Base-by-base conservation (phyloP, 2,888 invertebrate species). In the Pristionchus fissidentatus region DNA sequence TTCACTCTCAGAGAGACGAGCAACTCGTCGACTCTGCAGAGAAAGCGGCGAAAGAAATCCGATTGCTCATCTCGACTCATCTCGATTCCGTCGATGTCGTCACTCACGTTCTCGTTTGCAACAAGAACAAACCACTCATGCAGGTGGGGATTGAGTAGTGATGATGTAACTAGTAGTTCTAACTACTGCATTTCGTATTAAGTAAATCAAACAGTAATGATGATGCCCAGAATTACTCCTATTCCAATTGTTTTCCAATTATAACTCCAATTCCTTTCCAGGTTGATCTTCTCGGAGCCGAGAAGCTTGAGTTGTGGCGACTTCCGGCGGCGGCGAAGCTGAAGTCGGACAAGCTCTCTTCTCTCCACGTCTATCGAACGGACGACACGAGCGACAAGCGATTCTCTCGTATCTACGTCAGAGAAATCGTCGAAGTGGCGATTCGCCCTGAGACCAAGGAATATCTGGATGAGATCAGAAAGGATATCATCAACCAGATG, bases 271-370 rank as follows among this genome's bases (percentile, higher is more conserved):
- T 1, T 1, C 8, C 32, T 66, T 62, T 85, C 1, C n/a, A 85
- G 86, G 82, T 86, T 19, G 87, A 87, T 82, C 84, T 87, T 22
- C 73, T 86, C 41, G 85, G 84, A 75, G 80, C 85, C 26, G 87
- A 90, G 70, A 88, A 90, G 32, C 85, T 92, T 29, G 90, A 91
- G 84, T 85, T 90, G 81, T 89, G 89, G 86, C 87, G 91, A 66
- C 85, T 90, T 22, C 87, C 89, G n/a, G 77, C 80, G 5, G 86
- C 85, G 73, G 87, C 86, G 26, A 83, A 85, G 19, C 86, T 87
- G 38, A 87, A 88, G 46, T 86, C 87, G 13, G 86, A 87, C 13
- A 84, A 87, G 57, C 85, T 89, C 19, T 86, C 86, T 7, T 86
- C 85, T 15, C 85, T 88, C 5, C 86, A 87, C 62, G 86, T 88